phyloP scores from a whole-genome alignment of 2,113 vertebrate genomes.

The Planiliza haematocheilus region DNA sequence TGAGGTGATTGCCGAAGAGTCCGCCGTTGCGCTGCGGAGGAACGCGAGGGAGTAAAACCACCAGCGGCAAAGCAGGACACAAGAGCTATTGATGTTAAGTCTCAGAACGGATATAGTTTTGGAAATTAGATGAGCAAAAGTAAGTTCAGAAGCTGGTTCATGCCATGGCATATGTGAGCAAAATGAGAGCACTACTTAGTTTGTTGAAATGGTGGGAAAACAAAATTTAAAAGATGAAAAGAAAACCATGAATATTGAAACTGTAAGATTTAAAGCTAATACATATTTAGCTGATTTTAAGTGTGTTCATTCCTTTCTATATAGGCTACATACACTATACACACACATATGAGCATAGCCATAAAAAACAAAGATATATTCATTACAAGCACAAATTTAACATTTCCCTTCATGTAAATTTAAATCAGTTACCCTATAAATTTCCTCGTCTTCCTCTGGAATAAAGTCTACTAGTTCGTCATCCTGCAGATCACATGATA shows the following conservation, averaged over 20 bases:
- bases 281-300: slow-evolving; percentile 35
- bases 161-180: slow-evolving; percentile 74
- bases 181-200: slow-evolving; percentile 64
- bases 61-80: slow-evolving; percentile 26
- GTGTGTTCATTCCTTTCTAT: slow-evolving; percentile 26
- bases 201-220: slow-evolving; percentile 67
- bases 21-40: slow-evolving; percentile 94
- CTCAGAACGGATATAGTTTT: slow-evolving; percentile 57
- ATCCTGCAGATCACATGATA: slow-evolving; percentile 99
- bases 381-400: slow-evolving; percentile 39
- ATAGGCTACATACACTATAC: too few species aligned
- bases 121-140: slow-evolving; percentile 74
- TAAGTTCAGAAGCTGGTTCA: slow-evolving; percentile 76
- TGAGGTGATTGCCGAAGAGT: slow-evolving; percentile 96
- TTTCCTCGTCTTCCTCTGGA: slow-evolving; percentile 95
- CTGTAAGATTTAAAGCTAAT: slow-evolving; percentile 16
- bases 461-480: slow-evolving; percentile 97
- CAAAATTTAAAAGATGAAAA: slow-evolving; percentile 34
- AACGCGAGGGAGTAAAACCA: slow-evolving; percentile 73
- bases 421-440: slow-evolving; percentile 94
- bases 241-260: slow-evolving; percentile 13
- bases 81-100: slow-evolving; percentile 72
- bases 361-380: slow-evolving; percentile 14
- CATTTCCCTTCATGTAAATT: slow-evolving; percentile 65
- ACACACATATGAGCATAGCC: background rate